These are phyloP conservation scores for Cheilosia soror DNA, from an alignment of 2,888 invertebrate species.

Conservation along the genomic window DNA sequence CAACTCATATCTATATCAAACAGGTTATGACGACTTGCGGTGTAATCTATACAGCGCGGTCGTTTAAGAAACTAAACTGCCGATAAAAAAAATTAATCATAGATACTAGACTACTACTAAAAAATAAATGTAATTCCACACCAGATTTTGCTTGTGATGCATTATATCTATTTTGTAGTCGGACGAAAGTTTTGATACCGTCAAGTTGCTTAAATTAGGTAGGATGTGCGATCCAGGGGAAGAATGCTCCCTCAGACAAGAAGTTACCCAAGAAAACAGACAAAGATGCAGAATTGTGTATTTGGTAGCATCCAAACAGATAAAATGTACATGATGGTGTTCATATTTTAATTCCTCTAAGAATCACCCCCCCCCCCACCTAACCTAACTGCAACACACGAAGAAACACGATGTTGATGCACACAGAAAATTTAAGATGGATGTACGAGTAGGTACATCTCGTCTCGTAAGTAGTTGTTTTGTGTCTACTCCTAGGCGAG, in stretches of 20 bases:
- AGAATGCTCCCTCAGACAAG: constrained; percentile 45
- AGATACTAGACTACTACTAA: neutral
- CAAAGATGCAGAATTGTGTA: constrained; percentile 25
- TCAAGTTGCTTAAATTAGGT: constrained; percentile 58
- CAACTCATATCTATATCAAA: too few relatives aligned
- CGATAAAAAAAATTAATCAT: neutral
- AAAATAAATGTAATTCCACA: constrained; percentile 17
- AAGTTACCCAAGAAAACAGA: constrained; percentile 52
- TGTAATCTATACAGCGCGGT: too few relatives aligned
- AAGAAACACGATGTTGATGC: constrained; percentile 58
- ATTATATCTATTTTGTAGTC: constrained; percentile 15
- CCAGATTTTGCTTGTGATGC: constrained; percentile 6
- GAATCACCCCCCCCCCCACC: neutral
- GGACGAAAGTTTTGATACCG: constrained; percentile 54
- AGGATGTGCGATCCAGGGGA: constrained; percentile 30
- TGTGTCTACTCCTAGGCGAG: constrained; percentile 52
- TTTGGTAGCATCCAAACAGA: constrained; percentile 37
- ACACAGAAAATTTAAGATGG: constrained; percentile 59
- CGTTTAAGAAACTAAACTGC: too few relatives aligned
- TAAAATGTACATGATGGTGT: constrained; percentile 55
- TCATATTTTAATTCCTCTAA: constrained; percentile 54
- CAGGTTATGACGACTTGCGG: too few relatives aligned
- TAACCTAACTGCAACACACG: constrained; percentile 40
- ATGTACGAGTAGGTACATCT: constrained; percentile 40
- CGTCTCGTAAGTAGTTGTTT: constrained; percentile 53